These are phyloP conservation scores for Cepaea nemoralis DNA, from an alignment of 1,140 invertebrate species.

Conservation along the genomic window DNA sequence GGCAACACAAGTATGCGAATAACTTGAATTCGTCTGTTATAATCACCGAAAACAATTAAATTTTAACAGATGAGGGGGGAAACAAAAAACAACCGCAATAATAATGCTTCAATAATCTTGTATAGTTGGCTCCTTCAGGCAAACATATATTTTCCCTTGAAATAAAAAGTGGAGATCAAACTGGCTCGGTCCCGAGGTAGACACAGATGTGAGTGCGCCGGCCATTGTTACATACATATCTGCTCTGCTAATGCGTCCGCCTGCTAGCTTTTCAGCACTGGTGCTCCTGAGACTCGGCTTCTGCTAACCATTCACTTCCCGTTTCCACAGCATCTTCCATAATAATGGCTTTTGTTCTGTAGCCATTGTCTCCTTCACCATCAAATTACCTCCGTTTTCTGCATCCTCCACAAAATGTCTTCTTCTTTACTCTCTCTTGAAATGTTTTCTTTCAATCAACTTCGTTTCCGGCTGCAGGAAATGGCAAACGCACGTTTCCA, in stretches of 20 bases:
- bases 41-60: not conserved
- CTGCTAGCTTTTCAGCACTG: constrained; percentile 6
- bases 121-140: not conserved
- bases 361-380: constrained; percentile 23
- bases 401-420: constrained; percentile 23
- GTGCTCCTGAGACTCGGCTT: not conserved
- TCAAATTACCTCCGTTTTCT: constrained; percentile 21
- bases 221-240: constrained; percentile 12
- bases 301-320: not conserved
- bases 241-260: constrained; percentile 23
- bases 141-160: not conserved
- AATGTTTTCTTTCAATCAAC: constrained; percentile 34
- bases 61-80: not conserved
- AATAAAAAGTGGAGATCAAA: constrained; percentile 1
- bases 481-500: constrained; percentile 27
- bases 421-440: not conserved
- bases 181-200: not conserved
- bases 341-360: constrained; percentile 26
- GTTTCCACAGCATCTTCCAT: not conserved
- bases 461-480: constrained; percentile 25
- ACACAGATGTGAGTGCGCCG: constrained; percentile 8
- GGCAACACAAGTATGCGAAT: not conserved
- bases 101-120: not conserved
- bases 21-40: not conserved
- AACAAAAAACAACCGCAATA: not conserved